These are phyloP conservation scores for Nematopogon swammerdamellus DNA, from an alignment of 2,888 invertebrate species.

Conservation along the genomic window DNA sequence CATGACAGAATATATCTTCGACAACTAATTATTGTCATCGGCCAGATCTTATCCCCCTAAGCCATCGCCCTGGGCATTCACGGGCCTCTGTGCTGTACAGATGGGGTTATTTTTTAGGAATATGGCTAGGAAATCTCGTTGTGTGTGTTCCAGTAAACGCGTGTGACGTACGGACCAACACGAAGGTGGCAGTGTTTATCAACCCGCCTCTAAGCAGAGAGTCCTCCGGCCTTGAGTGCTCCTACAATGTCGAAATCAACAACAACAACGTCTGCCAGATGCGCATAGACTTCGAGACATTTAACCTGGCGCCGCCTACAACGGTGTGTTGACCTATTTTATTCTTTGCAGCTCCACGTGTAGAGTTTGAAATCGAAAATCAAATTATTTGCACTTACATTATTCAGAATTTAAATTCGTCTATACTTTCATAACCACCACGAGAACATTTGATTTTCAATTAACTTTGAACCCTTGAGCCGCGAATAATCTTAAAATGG, in stretches of 20 bases:
- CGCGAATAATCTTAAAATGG: too few relatives aligned
- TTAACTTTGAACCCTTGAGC: too few relatives aligned
- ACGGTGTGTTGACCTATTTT: conserved; percentile 24
- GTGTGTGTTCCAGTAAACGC: conserved; percentile 31
- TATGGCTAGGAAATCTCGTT: too few relatives aligned
- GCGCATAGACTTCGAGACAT: conserved; percentile 57
- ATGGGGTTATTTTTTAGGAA: too few relatives aligned
- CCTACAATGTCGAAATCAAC: conserved; percentile 54
- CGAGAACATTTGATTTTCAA: background rate
- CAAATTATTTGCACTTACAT: too few relatives aligned
- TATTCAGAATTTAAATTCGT: too few relatives aligned
- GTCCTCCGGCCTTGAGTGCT: conserved; percentile 44
- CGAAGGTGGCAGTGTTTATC: conserved; percentile 44
- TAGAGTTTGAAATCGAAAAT: too few relatives aligned
- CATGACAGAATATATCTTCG: too few relatives aligned
- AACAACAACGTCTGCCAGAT: conserved; percentile 60
- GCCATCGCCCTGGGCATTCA: too few relatives aligned
- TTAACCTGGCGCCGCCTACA: conserved; percentile 47
- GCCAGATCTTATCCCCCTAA: too few relatives aligned
- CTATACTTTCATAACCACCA: background rate
- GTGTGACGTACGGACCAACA: conserved; percentile 39
- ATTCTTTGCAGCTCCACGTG: background rate
- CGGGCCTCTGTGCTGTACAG: too few relatives aligned
- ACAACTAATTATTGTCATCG: too few relatives aligned
- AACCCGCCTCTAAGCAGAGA: conserved; percentile 40